Evolutionary conservation across 2,888 invertebrate species (phyloP).

Genomic region (Andrena fulva): DNA sequence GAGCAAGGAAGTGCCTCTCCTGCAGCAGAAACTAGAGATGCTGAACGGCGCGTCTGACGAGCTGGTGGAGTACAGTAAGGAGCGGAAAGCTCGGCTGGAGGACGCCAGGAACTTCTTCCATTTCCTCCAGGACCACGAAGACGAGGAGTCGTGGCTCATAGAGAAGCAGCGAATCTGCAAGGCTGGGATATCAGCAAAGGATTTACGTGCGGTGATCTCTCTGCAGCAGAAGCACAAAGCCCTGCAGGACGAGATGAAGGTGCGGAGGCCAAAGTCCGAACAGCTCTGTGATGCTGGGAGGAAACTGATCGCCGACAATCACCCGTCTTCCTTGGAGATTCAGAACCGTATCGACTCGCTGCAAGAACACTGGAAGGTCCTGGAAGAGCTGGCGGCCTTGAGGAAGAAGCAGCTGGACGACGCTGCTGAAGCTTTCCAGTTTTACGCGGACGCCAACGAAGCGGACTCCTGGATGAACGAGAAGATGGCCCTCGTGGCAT

Average conservation of each 20-base stretch:
- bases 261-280: constrained; percentile 89
- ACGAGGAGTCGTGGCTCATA: constrained; percentile 98
- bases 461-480: constrained; percentile 99
- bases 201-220: constrained; percentile 95
- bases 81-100: constrained; percentile 93
- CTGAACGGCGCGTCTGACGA: constrained; percentile 92
- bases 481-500: constrained; percentile 95
- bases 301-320: constrained; percentile 91
- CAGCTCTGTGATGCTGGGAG: constrained; percentile 90
- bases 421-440: constrained; percentile 97
- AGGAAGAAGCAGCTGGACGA: constrained; percentile 92
- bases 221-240: constrained; percentile 97
- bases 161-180: constrained; percentile 97
- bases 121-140: constrained; percentile 98
- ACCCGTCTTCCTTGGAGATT: constrained; percentile 93
- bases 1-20: constrained; percentile 85
- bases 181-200: constrained; percentile 97
- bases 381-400: constrained; percentile 92
- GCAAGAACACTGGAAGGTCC: constrained; percentile 94
- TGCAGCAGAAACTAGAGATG: constrained; percentile 90
- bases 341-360: constrained; percentile 92
- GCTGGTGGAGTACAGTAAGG: constrained; percentile 90
- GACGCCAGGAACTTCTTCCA: constrained; percentile 97
- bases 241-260: constrained; percentile 94
- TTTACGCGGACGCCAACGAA: constrained; percentile 98